Base-by-base conservation (phyloP, 2,888 invertebrate species). In the Chalcosyrphus nemorum region DNA sequence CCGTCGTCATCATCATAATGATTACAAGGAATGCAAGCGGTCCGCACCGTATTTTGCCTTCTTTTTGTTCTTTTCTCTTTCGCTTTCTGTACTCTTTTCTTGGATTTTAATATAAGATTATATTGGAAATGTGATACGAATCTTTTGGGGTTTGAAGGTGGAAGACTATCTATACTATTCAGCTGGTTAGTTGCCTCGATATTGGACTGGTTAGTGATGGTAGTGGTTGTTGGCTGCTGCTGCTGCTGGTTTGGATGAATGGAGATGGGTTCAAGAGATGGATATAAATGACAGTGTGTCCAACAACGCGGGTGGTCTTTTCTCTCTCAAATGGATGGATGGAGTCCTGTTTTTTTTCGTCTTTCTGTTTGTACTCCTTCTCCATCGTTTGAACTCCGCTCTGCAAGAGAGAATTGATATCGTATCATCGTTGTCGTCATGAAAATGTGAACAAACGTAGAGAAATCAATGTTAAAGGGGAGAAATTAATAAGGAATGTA, bases 111-210 rank as follows among this genome's bases (percentile, higher is more conserved):
- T 80, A 85, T 71, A 54, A 85, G 85, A 85, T 85, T 85, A 85
- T 85, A 85, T 85, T 85, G 80, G 85, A 81, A 85, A 85, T 81
- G 85, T 85, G 85, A 85, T 85, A 85, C 66, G 54, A 76, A 85
- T 85, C 85, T 75, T 74, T 70, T 68, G 47, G 52, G 66, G 38
- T 77, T 68, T 29, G 68, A 74, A 78, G 78, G 78, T 84, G 78
- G 84, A 78, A 45, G 56, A 56, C 43, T 68, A 43, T 52, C 41
- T 56, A n/a, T n/a, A 41, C 50, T 56, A 32, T 75, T 74, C 78
- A 77, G 66, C 82, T 71, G 77, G 77, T 72, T 45, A 50, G 15
- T 35, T 41, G 24, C 27, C 32, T 50, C 47, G 41, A 19, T 59
- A 61, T 45, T 59, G 47, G 41, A 74, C 41, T 54, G 70, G 66